Percentiles rank a stretch among this genome's conserved stretches.
These are phyloP conservation scores for Brachionus manjavacas DNA, from an alignment of 1,140 invertebrate genomes.

Conservation along the genomic window DNA sequence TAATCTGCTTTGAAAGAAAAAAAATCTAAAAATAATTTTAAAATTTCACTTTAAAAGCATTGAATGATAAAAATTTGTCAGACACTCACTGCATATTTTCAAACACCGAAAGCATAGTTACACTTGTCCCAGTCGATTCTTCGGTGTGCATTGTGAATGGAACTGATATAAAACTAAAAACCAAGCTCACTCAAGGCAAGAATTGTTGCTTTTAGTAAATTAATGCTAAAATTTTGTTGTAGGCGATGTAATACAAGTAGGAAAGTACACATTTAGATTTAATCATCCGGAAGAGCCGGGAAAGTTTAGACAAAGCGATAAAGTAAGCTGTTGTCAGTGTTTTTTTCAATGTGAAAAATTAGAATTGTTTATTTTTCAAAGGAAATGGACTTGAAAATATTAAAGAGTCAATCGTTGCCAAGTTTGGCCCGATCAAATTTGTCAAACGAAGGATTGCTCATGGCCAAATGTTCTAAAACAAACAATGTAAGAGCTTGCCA, in stretches of 20 bases:
- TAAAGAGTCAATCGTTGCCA: conserved; percentile 41
- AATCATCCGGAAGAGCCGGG: conserved; percentile 85
- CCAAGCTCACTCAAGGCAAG: conserved; percentile 9
- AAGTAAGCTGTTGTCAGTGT: not conserved
- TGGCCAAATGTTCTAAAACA: conserved; percentile 28
- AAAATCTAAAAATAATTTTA: not conserved
- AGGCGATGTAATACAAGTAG: conserved; percentile 77
- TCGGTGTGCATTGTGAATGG: not conserved
- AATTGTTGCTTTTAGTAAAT: not conserved
- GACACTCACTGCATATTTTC: conserved; percentile 32
- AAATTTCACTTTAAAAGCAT: not conserved
- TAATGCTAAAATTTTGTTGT: not conserved
- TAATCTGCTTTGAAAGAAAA: not conserved
- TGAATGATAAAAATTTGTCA: conserved; percentile 20
- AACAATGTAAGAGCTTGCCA: conserved; percentile 33
- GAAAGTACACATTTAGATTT: conserved; percentile 84
- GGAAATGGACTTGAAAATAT: conserved; percentile 24
- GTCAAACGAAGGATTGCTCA: conserved; percentile 13
- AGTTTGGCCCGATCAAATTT: not conserved
- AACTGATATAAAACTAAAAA: not conserved
- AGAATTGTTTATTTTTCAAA: not conserved
- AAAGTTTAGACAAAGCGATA: conserved; percentile 62
- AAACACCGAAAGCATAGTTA: not conserved
- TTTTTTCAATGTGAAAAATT: not conserved
- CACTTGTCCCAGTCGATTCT: not conserved